Conservation (phyloP, 2,888 invertebrate species). For the Cactoblastis cactorum region DNA sequence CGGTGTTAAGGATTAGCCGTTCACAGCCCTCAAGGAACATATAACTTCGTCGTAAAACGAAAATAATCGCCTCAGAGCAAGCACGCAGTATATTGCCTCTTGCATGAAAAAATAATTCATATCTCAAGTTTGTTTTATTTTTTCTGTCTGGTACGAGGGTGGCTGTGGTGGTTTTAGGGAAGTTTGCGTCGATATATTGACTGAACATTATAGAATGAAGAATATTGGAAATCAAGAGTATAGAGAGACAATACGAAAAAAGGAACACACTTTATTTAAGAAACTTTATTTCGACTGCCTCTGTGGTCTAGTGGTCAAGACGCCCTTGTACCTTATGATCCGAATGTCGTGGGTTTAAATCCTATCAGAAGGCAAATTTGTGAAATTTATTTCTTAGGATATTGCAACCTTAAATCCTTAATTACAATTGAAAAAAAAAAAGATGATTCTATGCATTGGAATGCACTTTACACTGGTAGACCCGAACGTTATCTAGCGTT, state of each 20-base stretch:
- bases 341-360: too few relatives aligned
- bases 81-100: conserved; percentile 31
- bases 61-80: conserved; percentile 34
- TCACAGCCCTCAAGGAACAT: not conserved
- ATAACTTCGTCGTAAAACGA: conserved; percentile 23
- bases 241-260: not conserved
- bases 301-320: too few relatives aligned
- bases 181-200: conserved; percentile 25
- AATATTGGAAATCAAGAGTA: not conserved
- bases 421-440: too few relatives aligned
- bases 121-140: conserved; percentile 19
- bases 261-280: too few relatives aligned
- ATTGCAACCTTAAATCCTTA: too few relatives aligned
- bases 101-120: conserved; percentile 37
- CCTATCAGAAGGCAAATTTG: too few relatives aligned
- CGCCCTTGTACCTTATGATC: too few relatives aligned
- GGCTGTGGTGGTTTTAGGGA: not conserved
- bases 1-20: not conserved
- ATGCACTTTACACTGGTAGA: too few relatives aligned
- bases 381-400: too few relatives aligned
- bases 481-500: too few relatives aligned
- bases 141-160: conserved; percentile 8
- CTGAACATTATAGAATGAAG: not conserved
- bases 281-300: too few relatives aligned
- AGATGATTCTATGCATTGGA: too few relatives aligned